Conservation (phyloP, 2,888 invertebrate species). For the Leptinotarsa rubiginosa region DNA sequence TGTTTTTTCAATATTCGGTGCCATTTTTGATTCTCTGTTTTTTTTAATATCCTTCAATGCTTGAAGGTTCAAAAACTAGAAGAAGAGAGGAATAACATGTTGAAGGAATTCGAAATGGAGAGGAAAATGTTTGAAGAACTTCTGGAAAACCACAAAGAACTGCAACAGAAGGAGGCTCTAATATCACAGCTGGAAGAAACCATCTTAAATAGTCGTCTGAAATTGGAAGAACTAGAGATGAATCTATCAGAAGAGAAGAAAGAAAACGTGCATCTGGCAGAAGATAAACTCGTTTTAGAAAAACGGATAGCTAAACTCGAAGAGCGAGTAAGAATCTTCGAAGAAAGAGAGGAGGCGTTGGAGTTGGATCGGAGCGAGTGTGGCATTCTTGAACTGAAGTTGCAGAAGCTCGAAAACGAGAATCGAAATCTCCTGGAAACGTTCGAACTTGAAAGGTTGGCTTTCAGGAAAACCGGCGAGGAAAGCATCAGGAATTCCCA, state of each 20-base stretch:
- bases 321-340: conserved; percentile 43
- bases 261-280: conserved; percentile 24
- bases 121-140: conserved; percentile 47
- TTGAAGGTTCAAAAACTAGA: conserved; percentile 47
- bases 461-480: conserved; percentile 37
- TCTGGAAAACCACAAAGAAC: conserved; percentile 41
- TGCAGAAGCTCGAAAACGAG: conserved; percentile 50
- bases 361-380: conserved; percentile 46
- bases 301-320: conserved; percentile 38
- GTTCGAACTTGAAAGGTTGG: conserved; percentile 47
- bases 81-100: conserved; percentile 42
- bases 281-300: conserved; percentile 45
- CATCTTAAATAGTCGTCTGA: conserved; percentile 23
- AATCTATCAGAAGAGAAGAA: conserved; percentile 34
- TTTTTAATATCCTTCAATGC: no score
- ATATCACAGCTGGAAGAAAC: conserved; percentile 42
- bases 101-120: conserved; percentile 47
- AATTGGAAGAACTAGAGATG: conserved; percentile 21
- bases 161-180: conserved; percentile 42
- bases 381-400: conserved; percentile 47
- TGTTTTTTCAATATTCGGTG: no score
- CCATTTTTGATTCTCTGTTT: no score
- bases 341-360: conserved; percentile 46
- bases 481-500: conserved; percentile 28
- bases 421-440: conserved; percentile 42